Percentiles rank a stretch among this genome's conserved stretches.
phyloP scores from a whole-genome alignment of 2,888 invertebrate genomes.

The Catocala sponsa region DNA sequence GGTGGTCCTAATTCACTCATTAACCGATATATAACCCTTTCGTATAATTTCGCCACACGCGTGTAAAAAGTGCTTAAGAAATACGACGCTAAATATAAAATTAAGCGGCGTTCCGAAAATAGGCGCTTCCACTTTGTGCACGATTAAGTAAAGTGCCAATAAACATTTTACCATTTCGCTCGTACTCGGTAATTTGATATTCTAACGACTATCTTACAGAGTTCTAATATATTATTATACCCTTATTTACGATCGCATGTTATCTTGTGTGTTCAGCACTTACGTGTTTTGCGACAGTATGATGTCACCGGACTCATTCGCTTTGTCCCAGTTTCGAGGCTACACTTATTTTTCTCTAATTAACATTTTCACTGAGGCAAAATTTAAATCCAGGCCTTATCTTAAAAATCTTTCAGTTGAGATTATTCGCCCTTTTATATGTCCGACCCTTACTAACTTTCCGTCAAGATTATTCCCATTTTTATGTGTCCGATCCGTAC shows the following conservation, averaged over 20 bases:
- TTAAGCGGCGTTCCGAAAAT: conserved; percentile 36
- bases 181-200: conserved; percentile 42
- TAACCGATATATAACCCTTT: conserved; percentile 1
- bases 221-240: conserved; percentile 40
- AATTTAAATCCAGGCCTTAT: too few species aligned
- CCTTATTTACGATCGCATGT: conserved; percentile 39
- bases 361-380: neutral
- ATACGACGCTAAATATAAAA: conserved; percentile 41
- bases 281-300: conserved; percentile 20
- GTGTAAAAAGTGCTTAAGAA: conserved; percentile 19
- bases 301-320: conserved; percentile 32
- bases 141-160: conserved; percentile 53
- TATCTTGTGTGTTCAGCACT: conserved; percentile 44
- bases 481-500: conserved; percentile 15
- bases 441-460: conserved; percentile 7
- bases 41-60: conserved; percentile 2
- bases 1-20: conserved; percentile 9
- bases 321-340: conserved; percentile 16
- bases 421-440: neutral
- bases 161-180: conserved; percentile 45
- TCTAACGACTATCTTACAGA: conserved; percentile 38
- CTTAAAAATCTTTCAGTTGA: too few species aligned
- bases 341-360: conserved; percentile 10
- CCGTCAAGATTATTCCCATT: conserved; percentile 13
- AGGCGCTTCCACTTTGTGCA: conserved; percentile 48